Percentiles rank a stretch among this genome's conserved stretches.
These are phyloP conservation scores for Lycocerus yunnanus DNA, from an alignment of 2,888 invertebrate species.

Conservation along the genomic window DNA sequence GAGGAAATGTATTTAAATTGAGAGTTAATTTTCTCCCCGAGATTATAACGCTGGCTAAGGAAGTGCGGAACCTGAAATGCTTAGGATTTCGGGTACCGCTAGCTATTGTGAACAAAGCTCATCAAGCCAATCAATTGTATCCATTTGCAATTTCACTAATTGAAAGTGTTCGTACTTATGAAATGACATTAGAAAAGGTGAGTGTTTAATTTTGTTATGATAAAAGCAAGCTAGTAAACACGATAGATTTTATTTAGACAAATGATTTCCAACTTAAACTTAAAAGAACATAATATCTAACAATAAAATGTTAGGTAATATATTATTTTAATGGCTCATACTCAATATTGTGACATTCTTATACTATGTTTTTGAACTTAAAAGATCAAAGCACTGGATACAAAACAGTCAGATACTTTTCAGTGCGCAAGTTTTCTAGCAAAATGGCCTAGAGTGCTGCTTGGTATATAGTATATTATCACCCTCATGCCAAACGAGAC, in stretches of 20 bases:
- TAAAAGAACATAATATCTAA: not conserved
- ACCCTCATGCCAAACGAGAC: no score
- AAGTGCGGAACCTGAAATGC: slow-evolving; percentile 95
- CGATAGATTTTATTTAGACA: not conserved
- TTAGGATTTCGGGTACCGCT: slow-evolving; percentile 96
- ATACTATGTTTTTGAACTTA: no score
- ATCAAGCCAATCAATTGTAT: slow-evolving; percentile 97
- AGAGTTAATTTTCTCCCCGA: slow-evolving; percentile 97
- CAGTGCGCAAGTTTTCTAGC: no score
- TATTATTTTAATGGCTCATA: no score
- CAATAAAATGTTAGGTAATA: no score
- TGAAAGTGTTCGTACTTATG: slow-evolving; percentile 96
- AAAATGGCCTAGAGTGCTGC: no score
- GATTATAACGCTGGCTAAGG: slow-evolving; percentile 97
- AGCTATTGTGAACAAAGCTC: slow-evolving; percentile 98
- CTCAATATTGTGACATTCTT: no score
- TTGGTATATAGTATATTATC: no score
- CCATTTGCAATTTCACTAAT: slow-evolving; percentile 98
- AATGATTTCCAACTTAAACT: not conserved
- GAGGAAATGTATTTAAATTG: slow-evolving; percentile 83
- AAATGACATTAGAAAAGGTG: slow-evolving; percentile 96
- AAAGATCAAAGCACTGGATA: no score
- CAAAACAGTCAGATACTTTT: no score
- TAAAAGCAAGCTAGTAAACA: not conserved
- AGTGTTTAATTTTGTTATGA: slow-evolving; percentile 37